Evolutionary conservation across 2,113 vertebrate species (phyloP).

Genomic region (Rattus rattus): DNA sequence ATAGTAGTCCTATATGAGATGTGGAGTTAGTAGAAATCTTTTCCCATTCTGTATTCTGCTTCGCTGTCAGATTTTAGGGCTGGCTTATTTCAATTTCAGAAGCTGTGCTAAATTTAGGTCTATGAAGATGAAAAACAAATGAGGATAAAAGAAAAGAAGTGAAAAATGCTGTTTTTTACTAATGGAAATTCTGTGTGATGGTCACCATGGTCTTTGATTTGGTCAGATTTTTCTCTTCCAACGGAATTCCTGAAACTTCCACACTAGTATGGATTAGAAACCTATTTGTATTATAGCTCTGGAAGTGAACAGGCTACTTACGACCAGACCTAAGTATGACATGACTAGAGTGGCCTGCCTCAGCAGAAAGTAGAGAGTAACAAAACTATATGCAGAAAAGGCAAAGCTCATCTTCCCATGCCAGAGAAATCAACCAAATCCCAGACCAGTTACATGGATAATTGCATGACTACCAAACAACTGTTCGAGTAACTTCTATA

Average conservation of each 20-base stretch:
- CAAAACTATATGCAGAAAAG: background rate
- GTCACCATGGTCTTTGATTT: too few relatives aligned
- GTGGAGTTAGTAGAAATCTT: background rate
- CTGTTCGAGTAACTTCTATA: background rate
- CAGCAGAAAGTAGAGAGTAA: background rate
- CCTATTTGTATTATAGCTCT: too few relatives aligned
- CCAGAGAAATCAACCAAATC: background rate
- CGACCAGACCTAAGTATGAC: too few relatives aligned
- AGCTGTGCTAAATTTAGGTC: rapidly evolving
- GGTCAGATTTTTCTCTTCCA: too few relatives aligned
- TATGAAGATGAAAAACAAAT: background rate
- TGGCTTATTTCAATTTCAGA: background rate
- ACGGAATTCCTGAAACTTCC: too few relatives aligned
- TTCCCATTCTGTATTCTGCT: background rate
- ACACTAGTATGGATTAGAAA: too few relatives aligned
- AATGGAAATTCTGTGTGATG: background rate
- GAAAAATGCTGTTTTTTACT: background rate
- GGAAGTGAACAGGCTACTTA: background rate
- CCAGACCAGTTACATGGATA: background rate
- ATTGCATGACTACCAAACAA: background rate
- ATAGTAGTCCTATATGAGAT: background rate
- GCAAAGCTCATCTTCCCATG: background rate
- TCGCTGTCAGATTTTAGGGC: background rate
- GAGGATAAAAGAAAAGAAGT: background rate
- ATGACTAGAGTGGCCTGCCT: background rate